Conservation (phyloP, 2,113 vertebrate genomes). For the Dascyllus trimaculatus region DNA sequence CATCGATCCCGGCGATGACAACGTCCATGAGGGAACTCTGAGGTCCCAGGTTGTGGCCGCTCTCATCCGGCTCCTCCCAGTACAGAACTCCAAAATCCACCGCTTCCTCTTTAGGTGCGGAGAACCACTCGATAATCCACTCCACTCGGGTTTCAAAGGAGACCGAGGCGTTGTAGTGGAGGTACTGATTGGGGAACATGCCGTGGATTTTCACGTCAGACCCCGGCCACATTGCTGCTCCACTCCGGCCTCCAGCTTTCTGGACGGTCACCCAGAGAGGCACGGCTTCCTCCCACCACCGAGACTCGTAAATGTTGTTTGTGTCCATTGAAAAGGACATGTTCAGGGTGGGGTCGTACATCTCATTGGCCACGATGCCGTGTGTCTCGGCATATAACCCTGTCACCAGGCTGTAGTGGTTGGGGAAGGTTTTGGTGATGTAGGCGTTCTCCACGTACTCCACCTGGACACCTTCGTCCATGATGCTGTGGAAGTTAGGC, state of each 20-base stretch:
- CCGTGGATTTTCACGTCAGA: slow-evolving; percentile 90
- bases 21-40: slow-evolving; percentile 87
- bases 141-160: slow-evolving; percentile 89
- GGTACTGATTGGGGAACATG: slow-evolving; percentile 84
- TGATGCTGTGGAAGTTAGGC: slow-evolving; percentile 87
- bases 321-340: slow-evolving; percentile 89
- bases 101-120: slow-evolving; percentile 81
- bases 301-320: slow-evolving; percentile 85
- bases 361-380: slow-evolving; percentile 92
- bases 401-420: slow-evolving; percentile 93
- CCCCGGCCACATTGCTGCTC: slow-evolving; percentile 95
- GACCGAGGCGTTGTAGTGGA: slow-evolving; percentile 88
- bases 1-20: slow-evolving; percentile 87
- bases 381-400: slow-evolving; percentile 92
- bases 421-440: slow-evolving; percentile 92
- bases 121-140: slow-evolving; percentile 90
- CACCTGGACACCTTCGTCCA: slow-evolving; percentile 86
- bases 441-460: slow-evolving; percentile 89
- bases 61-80: slow-evolving; percentile 94
- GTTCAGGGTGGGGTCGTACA: slow-evolving; percentile 90
- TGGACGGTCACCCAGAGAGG: slow-evolving; percentile 93
- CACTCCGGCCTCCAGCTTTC: slow-evolving; percentile 87
- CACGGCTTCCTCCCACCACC: slow-evolving; percentile 92
- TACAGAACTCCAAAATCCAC: slow-evolving; percentile 92
- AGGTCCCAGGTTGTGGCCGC: slow-evolving; percentile 89